Evolutionary conservation across 2,113 vertebrate species (phyloP).

Genomic region (Labrus mixtus): DNA sequence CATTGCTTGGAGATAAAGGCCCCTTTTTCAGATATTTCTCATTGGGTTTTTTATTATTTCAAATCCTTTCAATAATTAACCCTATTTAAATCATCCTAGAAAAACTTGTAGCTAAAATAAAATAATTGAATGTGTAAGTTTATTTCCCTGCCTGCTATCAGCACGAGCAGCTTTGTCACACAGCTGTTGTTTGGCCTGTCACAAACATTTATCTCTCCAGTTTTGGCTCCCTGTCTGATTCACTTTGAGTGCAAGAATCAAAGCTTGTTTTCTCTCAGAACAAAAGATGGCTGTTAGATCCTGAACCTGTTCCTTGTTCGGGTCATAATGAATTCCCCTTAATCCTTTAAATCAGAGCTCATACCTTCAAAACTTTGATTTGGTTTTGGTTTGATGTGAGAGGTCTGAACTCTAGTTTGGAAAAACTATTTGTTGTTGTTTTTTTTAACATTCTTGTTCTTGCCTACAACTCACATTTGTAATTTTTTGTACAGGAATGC

Average conservation of each 20-base stretch:
- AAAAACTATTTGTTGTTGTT: neutral
- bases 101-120: conserved; percentile 10
- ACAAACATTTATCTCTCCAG: conserved; percentile 22
- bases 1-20: neutral
- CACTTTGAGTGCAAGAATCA: conserved; percentile 22
- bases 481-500: conserved; percentile 89
- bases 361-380: conserved; percentile 14
- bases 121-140: neutral
- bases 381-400: conserved; percentile 18
- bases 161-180: conserved; percentile 36
- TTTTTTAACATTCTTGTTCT: neutral
- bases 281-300: conserved; percentile 1
- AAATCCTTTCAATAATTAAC: neutral
- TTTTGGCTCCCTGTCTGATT: conserved; percentile 18
- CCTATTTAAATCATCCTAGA: neutral
- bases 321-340: neutral
- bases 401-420: neutral
- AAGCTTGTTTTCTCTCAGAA: conserved; percentile 11
- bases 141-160: conserved; percentile 10
- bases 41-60: too few species aligned
- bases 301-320: neutral
- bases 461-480: conserved; percentile 5
- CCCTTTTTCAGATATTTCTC: neutral
- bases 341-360: neutral
- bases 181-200: conserved; percentile 43